phyloP scores from a whole-genome alignment of 2,888 invertebrate species.

The Toxonevra muliebris region DNA sequence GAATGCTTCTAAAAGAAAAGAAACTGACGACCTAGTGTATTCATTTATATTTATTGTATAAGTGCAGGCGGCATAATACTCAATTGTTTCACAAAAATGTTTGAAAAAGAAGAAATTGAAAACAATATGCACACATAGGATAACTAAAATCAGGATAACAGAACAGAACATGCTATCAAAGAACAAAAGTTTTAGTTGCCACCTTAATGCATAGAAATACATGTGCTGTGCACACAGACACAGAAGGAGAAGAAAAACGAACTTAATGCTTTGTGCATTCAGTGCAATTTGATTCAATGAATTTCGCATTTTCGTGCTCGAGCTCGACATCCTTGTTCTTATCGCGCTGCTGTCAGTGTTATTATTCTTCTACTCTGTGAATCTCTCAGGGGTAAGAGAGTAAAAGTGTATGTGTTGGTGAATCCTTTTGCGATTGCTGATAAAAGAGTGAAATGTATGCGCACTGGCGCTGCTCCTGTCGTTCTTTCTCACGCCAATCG shows the following conservation, averaged over 20 bases:
- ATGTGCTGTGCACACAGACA: conserved; percentile 20
- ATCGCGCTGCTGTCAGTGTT: conserved; percentile 36
- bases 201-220: background rate
- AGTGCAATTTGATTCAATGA: conserved; percentile 42
- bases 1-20: no score
- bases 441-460: conserved; percentile 45
- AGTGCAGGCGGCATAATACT: no score
- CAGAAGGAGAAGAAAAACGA: background rate
- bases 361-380: conserved; percentile 27
- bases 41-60: no score
- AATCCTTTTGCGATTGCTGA: conserved; percentile 47
- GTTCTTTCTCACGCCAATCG: background rate
- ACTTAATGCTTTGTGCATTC: conserved; percentile 14
- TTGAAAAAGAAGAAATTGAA: no score
- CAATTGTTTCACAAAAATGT: no score
- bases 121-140: no score
- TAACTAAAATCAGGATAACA: no score
- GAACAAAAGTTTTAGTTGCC: background rate
- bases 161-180: no score
- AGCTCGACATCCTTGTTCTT: conserved; percentile 15
- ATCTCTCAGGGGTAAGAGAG: conserved; percentile 19
- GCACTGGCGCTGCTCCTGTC: conserved; percentile 16
- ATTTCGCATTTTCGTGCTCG: conserved; percentile 37
- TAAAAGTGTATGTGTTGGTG: conserved; percentile 34
- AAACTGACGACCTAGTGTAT: no score